Evolutionary conservation across 2,888 invertebrate genomes (phyloP), one percentile per base, ranked within the genome.

Genomic region (Macrophya alboannulata): DNA sequence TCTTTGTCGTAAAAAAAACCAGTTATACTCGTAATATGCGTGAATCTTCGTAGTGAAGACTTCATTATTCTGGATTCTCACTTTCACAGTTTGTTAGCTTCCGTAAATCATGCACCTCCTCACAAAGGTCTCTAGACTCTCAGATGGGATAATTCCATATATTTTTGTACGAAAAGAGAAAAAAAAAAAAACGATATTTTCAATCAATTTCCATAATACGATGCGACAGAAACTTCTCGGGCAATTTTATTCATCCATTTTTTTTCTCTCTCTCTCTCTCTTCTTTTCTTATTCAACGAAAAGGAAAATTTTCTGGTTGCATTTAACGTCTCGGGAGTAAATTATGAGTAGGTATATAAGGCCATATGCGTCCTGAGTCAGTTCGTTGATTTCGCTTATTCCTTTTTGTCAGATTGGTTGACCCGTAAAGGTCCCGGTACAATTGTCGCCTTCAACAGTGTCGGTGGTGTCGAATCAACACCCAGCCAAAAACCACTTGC

Each of bases 1-100:
- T 83, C 71, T 83, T 68, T 48, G 68, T 71, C 83, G 83, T 68
- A 31, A 62, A 83, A 79, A 59, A 71, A 83, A 83, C 83, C 83
- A 55, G 83, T 83, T 83, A 37, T 51, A 83, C 59, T 43, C 45
- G 45, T 48, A 31, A 65, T n/a, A n/a, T 40, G 51, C 10, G 40
- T 77, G 55, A 31, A 81, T 81, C 79, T 59, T 81, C 25, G n/a
- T 25, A 77, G 21, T 31, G 81, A 62, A 62, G 59, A 40, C 81
- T 81, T 62, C 81, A 59, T 81, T 59, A 81, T 81, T 37, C 62
- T 62, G 1, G 17, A 77, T 77, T 12, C 31, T 37, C 37, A 55
- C 31, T 51, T 51, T 51, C 48, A 51, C 76, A 31, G 25, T 77
- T 31, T n/a, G 15, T 21, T 25, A 37, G 31, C 55, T 25, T 37